Base-by-base conservation (phyloP, 2,888 invertebrate genomes). In the Rhabditoides inermis region DNA sequence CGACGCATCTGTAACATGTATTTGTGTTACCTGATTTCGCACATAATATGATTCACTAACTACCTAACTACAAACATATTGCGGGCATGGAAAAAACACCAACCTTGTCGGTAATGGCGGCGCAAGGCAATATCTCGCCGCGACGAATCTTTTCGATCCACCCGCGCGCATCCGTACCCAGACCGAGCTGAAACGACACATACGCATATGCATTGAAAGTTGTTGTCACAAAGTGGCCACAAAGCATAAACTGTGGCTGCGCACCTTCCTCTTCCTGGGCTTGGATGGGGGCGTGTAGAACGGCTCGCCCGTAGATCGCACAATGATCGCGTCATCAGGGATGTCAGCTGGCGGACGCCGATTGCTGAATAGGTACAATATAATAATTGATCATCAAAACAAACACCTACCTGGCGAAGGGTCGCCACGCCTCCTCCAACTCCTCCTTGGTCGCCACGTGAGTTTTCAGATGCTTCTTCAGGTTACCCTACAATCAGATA, bases 391-490 rank as follows among this genome's bases (percentile, higher is more conserved):
- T n/a, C 12, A 20, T 45, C 26, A 1, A 26, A 30, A 7, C 26
- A 27, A n/a, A 3, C 18, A 49, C 42, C 15, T 48, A 70, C 72
- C 72, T 72, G n/a, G 74, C 72, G 55, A 75, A 75, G 6, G 75
- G 75, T 42, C 66, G 63, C 75, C 75, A 76, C 1, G 74, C 76
- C 27, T 67, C 70, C 51, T 76, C 76, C 22, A 76, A 58, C 45
- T 76, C 76, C 55, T 74, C 74, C 48, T 75, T 73, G 15, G 71
- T 64, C n/a, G 60, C 65, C 2, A 76, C 73, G 48, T 76, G 76
- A 2, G 75, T 76, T 47, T 75, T 70, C 32, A 76, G 51, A 56
- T 76, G 76, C 45, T 76, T 76, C 55, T 76, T 76, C 42, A 76
- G 52, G 51, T 76, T 76, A 32, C 76, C 76, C 46, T 62, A 60